Conservation (phyloP, 2,113 vertebrate genomes). For the Hydropotes inermis region DNA sequence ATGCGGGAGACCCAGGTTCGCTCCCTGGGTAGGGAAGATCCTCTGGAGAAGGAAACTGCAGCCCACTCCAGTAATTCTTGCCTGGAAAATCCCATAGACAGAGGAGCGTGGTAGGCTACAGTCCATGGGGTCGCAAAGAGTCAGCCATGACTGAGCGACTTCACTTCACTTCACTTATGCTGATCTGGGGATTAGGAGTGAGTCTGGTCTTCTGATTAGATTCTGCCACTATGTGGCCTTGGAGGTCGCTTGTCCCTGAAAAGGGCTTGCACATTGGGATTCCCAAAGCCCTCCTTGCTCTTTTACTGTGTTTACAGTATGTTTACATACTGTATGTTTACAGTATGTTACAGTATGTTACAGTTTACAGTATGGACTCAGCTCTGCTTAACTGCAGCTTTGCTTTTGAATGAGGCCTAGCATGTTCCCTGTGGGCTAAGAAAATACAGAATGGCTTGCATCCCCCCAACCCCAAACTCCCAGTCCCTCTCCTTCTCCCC, state of each 20-base stretch:
- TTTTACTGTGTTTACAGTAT: fast-evolving
- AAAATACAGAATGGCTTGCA: fast-evolving
- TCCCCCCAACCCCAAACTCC: not conserved
- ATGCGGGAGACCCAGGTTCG: too few relatives aligned
- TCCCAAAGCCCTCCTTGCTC: too few relatives aligned
- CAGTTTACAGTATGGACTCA: fast-evolving
- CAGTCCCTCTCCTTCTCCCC: not conserved
- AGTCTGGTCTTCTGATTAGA: not conserved
- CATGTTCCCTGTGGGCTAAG: not conserved
- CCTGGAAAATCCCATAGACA: too few relatives aligned
- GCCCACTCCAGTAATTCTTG: too few relatives aligned
- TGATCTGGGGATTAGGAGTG: not conserved
- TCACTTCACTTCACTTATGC: too few relatives aligned
- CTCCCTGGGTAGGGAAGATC: too few relatives aligned
- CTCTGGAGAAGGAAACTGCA: too few relatives aligned
- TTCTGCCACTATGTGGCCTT: not conserved
- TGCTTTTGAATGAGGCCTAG: not conserved
- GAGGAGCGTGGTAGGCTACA: too few relatives aligned
- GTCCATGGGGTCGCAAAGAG: too few relatives aligned
- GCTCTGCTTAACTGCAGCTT: not conserved
- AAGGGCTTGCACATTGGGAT: fast-evolving
- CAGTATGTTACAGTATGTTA: too few relatives aligned
- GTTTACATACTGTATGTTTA: too few relatives aligned
- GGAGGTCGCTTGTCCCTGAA: not conserved
- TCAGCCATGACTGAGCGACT: fast-evolving